Base-by-base conservation (phyloP, 2,888 invertebrate species). In the Brachyptera risi region DNA sequence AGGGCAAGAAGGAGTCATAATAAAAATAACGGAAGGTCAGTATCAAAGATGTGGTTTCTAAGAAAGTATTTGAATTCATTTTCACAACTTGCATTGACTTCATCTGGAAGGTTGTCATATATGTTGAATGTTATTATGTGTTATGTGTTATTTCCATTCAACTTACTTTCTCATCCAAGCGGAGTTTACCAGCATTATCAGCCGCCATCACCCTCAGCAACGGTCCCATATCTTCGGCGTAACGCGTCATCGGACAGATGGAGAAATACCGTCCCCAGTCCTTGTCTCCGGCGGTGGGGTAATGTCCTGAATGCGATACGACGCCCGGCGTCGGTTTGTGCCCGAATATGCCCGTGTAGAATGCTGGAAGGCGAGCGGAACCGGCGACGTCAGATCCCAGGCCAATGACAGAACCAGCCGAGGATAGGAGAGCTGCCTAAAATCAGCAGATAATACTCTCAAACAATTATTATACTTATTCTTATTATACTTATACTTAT, bases 351-450 rank as follows among this genome's bases (percentile, higher is more conserved):
- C 95, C 94, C 75, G 87, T 90, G 74, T 88, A 92, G 65, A 88
- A 82, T n/a, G 88, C 82, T 0, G 95, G 95, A 71, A 94, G 78
- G 26, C 95, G 81, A 67, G 94, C 90, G 54, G 92, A 92, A 54
- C 95, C 95, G 5, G 86, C 92, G 68, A 94, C 84, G 74, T 95
- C 95, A 0, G 92, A 92, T 2, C 91, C 88, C 66, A 94, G 76
- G 62, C 92, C 90, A 68, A 92, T 80, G 0, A 88, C 74, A 0
- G 89, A 85, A 13, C 88, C 92, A 13, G 86, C 92, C 58, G 87
- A 76, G 1, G 86, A 86, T 54, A 91, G 73, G 23, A 92, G 73
- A 2, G 89, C 86, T 0, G 80, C 87, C 87, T 88, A 69, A 15
- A 71, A 65, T 21, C 17, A 54, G 9, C n/a, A n/a, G n/a, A n/a